Evolutionary conservation across 2,888 invertebrate species (phyloP), one percentile per base, ranked within the genome.

Genomic region (Erebia aethiops): DNA sequence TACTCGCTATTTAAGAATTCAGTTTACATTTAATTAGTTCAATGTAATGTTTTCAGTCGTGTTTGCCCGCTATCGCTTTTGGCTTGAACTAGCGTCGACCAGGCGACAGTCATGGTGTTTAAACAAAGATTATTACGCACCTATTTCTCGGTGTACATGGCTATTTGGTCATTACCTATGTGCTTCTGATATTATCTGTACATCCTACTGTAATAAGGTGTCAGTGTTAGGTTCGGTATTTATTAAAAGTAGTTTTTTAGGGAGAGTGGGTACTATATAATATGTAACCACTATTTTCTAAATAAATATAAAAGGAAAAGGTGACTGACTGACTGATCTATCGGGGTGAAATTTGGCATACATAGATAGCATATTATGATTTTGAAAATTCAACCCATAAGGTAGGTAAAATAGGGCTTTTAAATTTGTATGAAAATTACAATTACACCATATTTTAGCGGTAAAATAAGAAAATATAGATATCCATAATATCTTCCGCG

Each of bases 121-220:
- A 78, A 79, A 73, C 81, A 77, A 75, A 78, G 76, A 75, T 76
- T 77, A 81, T 83, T 82, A 82, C 80, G 78, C 80, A 80, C 77
- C 78, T 80, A 79, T 80, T 80, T 77, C 79, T 76, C 78, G 77
- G 71, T 74, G 74, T 66, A 72, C 74, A 76, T 77, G 74, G 70
- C 73, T 71, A 71, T 74, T 76, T 73, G 70, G 58, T 58, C 35
- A 67, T 57, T 67, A 70, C 58, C 76, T 67, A 69, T 71, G 64
- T 69, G 67, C 61, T 62, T 54, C 58, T 68, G 62, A 68, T 46
- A 51, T n/a, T 58, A 67, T 67, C 67, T 57, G 21, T 49, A 67
- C 58, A 67, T 67, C 58, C 67, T 67, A 46, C 49, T 67, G 67
- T 67, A 67, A 67, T 67, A 58, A 67, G 58, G 35, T 10, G 58